Conservation (phyloP, 2,797 vertebrate species). For the Onychomys torridus region DNA sequence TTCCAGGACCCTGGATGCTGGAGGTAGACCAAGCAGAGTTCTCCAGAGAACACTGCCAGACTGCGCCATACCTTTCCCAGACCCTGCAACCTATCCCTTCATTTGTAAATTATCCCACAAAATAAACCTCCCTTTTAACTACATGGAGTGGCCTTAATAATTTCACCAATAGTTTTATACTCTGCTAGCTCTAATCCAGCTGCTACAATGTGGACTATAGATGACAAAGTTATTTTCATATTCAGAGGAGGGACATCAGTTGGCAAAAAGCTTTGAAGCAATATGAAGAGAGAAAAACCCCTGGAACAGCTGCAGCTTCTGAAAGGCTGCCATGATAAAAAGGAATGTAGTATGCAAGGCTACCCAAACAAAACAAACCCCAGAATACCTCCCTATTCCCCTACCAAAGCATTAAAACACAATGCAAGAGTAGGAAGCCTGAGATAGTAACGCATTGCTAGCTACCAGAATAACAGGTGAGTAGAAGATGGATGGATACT, state of each 20-base stretch:
- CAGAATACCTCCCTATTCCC: not conserved
- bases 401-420: not conserved
- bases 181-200: not conserved
- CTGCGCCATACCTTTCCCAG: no score
- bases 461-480: not conserved
- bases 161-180: no score
- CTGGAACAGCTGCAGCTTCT: not conserved
- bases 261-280: not conserved
- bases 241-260: conserved; percentile 8
- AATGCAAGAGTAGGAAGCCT: not conserved
- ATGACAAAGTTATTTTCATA: conserved; percentile 10
- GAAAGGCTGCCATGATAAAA: conserved; percentile 36
- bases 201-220: not conserved
- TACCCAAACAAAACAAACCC: not conserved
- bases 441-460: not conserved
- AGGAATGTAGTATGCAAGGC: not conserved
- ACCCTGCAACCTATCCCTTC: no score
- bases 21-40: no score
- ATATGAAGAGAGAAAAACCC: not conserved
- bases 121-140: no score
- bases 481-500: not conserved
- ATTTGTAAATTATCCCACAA: no score
- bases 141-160: no score
- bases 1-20: no score
- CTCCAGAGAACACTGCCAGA: no score